phyloP scores from a whole-genome alignment of 2,113 vertebrate genomes.

The Symphodus melops region DNA sequence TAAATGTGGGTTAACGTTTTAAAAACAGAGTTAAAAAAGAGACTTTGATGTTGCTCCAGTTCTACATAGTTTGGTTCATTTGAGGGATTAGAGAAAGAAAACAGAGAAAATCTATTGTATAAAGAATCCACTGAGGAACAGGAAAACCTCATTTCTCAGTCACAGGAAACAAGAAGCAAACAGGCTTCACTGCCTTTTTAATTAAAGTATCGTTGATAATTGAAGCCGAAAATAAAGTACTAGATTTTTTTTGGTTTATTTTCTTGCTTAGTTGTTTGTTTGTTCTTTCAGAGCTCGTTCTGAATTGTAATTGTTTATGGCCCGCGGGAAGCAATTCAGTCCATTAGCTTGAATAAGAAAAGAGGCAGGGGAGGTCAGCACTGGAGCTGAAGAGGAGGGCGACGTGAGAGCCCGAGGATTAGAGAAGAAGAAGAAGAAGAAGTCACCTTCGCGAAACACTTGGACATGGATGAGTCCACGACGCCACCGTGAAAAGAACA shows the following conservation, averaged over 20 bases:
- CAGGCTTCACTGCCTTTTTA: background rate
- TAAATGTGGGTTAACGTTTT: too few species aligned
- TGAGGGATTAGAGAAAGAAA: too few species aligned
- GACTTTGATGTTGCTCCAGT: too few species aligned
- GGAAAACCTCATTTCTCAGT: background rate
- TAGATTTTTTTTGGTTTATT: background rate
- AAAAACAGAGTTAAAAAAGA: too few species aligned
- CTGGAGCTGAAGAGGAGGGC: slow-evolving; percentile 31
- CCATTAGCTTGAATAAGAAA: slow-evolving; percentile 20
- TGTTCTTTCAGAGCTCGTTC: background rate
- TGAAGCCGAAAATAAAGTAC: background rate
- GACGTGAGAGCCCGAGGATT: slow-evolving; percentile 22
- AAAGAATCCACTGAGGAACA: background rate
- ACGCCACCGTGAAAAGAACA: slow-evolving; percentile 20
- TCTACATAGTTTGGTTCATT: too few species aligned
- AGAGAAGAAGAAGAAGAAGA: slow-evolving; percentile 36
- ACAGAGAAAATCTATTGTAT: too few species aligned
- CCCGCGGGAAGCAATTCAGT: slow-evolving; percentile 28
- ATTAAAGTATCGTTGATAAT: background rate
- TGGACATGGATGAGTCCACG: slow-evolving; percentile 31
- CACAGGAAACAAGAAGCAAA: background rate
- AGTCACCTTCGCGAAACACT: slow-evolving; percentile 50
- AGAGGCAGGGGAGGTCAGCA: background rate
- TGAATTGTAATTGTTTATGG: slow-evolving; percentile 12
- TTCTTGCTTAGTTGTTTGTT: background rate